Base-by-base conservation (phyloP, 2,797 vertebrate genomes). In the Melanotaenia boesemani region DNA sequence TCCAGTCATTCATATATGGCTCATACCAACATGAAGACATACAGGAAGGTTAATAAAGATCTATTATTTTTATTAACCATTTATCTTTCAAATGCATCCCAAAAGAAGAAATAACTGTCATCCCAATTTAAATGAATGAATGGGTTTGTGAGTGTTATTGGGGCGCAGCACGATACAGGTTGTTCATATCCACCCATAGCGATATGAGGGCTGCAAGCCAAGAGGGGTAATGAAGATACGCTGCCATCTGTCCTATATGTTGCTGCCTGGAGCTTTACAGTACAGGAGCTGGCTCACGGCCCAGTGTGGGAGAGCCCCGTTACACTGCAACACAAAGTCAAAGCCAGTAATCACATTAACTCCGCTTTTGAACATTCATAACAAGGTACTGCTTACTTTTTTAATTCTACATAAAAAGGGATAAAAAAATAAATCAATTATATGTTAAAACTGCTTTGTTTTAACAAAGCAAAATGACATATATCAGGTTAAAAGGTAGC, bases 211-310 rank as follows among this genome's bases (percentile, higher is more conserved):
- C 86, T 13, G 5, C 0, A 3, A 0, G 80, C 86, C 88, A 90
- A 79, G 58, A 83, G 66, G 70, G 36, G 70, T 77, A 80, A 89
- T 89, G 81, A 86, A 79, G 81, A 90, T 73, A 78, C 20, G 22
- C 12, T 6, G 62, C 86, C 89, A 88, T 88, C 86, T 92, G 85
- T 89, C 65, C 81, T 91, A 74, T 85, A 83, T 72, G 82, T 78
- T 77, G 77, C 63, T 0, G 67, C 82, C 81, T 75, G 66, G 62
- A 85, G 88, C 79, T 66, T 74, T 78, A 82, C 82, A 84, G 81
- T 79, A 61, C 44, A 67, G 55, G n/a, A 32, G 34, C 65, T 88
- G 85, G 88, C 86, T 72, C 44, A 0, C 61, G n/a, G 84, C 87
- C 82, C 60, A 32, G 77, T 30, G 5, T 59, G 26, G 74, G 68